Conservation (phyloP, 2,113 vertebrate species). For the Coptodon bakossiorum region DNA sequence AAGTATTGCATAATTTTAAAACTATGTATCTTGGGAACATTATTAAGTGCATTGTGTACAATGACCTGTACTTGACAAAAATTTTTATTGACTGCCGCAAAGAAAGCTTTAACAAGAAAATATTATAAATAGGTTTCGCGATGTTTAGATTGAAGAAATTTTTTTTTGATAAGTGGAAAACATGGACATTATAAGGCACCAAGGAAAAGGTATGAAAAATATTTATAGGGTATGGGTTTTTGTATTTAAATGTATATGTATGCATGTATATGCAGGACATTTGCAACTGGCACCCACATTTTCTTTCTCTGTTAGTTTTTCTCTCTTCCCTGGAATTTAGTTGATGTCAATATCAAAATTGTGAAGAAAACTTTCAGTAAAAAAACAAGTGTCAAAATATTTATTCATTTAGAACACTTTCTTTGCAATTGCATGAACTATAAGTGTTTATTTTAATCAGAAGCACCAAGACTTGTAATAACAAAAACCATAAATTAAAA, state of each 20-base stretch:
- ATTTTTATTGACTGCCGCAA: accelerated
- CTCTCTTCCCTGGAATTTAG: background rate
- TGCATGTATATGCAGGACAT: background rate
- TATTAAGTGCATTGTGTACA: background rate
- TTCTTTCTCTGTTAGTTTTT: background rate
- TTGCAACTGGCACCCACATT: background rate
- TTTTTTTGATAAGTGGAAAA: background rate
- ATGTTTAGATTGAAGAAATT: background rate
- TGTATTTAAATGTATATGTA: background rate
- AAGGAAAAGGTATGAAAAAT: background rate
- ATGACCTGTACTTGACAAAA: background rate
- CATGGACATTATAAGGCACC: background rate
- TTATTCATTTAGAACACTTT: background rate
- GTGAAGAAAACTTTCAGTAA: background rate
- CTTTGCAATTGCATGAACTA: background rate
- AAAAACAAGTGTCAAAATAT: background rate
- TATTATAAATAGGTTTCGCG: background rate
- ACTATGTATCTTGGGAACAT: background rate
- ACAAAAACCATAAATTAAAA: background rate
- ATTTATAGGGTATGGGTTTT: background rate
- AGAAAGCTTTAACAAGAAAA: background rate
- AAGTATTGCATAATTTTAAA: background rate
- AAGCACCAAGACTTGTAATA: background rate
- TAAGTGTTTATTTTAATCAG: background rate
- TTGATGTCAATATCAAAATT: background rate